Evolutionary conservation across 37 sponge, comb jelly and placozoan genomes (phyloP).

Genomic region (Trichoplax adhaerens): DNA sequence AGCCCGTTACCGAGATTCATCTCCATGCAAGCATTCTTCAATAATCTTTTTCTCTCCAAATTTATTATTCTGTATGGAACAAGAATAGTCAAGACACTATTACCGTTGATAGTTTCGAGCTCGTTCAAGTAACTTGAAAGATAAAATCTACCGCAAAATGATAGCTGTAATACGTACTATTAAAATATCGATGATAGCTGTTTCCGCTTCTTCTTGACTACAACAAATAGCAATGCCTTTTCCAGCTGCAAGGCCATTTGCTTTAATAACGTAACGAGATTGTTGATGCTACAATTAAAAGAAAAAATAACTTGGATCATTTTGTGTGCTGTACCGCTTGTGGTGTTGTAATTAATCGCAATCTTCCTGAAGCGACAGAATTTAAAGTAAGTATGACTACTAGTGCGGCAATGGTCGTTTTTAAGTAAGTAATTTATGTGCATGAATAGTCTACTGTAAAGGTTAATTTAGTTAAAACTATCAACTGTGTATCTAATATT

Average conservation of each 20-base stretch:
- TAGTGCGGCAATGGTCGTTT: too few species aligned
- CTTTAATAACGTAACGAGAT: conserved; percentile 2
- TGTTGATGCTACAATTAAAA: too few species aligned
- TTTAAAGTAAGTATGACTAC: too few species aligned
- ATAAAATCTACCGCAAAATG: background rate
- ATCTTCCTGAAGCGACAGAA: too few species aligned
- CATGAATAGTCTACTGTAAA: too few species aligned
- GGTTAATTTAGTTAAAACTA: too few species aligned
- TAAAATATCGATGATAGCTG: conserved; percentile 4
- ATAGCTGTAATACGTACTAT: background rate
- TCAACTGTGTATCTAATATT: too few species aligned
- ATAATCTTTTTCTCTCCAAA: conserved; percentile 7
- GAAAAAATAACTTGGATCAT: too few species aligned
- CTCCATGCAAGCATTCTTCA: conserved; percentile 5
- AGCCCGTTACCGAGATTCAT: conserved; percentile 6
- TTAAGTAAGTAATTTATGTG: too few species aligned
- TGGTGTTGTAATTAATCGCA: too few species aligned
- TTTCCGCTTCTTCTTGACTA: conserved; percentile 7
- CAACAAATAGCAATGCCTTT: conserved; percentile 3
- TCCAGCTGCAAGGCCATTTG: conserved; percentile 15
- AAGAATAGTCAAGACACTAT: too few species aligned
- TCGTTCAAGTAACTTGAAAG: background rate
- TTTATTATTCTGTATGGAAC: conserved; percentile 1
- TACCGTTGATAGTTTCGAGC: background rate
- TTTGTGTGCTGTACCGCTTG: too few species aligned